Evolutionary conservation across 2,888 invertebrate genomes (phyloP).

Genomic region (Camponotus fellah): DNA sequence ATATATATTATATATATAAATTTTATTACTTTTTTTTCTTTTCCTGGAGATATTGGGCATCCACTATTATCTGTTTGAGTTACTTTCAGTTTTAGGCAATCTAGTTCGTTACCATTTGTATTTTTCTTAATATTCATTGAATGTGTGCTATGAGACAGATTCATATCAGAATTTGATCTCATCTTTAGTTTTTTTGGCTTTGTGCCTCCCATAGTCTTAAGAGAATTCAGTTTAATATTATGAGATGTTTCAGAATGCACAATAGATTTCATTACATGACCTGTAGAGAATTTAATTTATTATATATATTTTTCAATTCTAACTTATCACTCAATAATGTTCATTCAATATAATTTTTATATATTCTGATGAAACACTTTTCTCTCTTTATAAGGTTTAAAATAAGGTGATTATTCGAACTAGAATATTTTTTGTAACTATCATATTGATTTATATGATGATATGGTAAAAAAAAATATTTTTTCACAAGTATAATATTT

Average conservation of each 20-base stretch:
- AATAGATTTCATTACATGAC: conserved; percentile 28
- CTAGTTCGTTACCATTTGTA: conserved; percentile 21
- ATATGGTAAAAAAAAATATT: not conserved
- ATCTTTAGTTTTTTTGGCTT: conserved; percentile 77
- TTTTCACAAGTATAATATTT: not conserved
- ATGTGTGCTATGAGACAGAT: conserved; percentile 56
- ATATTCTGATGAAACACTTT: not conserved
- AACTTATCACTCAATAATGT: not conserved
- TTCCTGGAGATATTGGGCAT: conserved; percentile 59
- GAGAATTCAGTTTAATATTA: conserved; percentile 38
- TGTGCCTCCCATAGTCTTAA: conserved; percentile 58
- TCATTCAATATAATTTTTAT: conserved; percentile 4
- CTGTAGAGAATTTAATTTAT: conserved; percentile 45
- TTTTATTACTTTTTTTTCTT: conserved; percentile 58
- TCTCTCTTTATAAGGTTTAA: not conserved
- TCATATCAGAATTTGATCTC: conserved; percentile 74
- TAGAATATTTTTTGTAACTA: no score
- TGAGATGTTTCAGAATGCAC: conserved; percentile 60
- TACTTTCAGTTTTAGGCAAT: conserved; percentile 58
- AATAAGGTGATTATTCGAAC: not conserved
- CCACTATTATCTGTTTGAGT: conserved; percentile 55
- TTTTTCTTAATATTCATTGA: conserved; percentile 40
- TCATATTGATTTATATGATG: not conserved
- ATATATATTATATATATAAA: not conserved
- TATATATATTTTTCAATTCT: not conserved